A percentile compares a stretch with the other conserved stretches of the same genome.
Conservation (phyloP, 2,113 vertebrate genomes). For the Phrynocephalus versicolor region DNA sequence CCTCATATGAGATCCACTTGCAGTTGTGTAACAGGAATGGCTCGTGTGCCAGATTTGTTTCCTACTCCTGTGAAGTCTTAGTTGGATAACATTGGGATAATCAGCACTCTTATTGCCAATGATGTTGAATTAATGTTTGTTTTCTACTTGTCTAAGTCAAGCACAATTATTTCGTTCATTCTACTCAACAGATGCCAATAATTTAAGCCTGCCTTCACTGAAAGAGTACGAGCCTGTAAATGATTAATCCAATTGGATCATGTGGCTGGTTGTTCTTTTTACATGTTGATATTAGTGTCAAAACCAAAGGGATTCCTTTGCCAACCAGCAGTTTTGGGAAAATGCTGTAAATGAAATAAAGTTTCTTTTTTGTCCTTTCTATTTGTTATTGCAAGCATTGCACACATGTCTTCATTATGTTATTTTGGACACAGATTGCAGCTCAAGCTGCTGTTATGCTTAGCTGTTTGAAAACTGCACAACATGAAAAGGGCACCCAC, state of each 20-base stretch:
- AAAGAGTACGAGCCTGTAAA: slow-evolving; percentile 52
- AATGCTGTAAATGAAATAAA: too few species aligned
- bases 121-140: not conserved
- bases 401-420: not conserved
- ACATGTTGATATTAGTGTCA: rapidly evolving
- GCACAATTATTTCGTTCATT: not conserved
- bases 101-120: not conserved
- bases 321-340: not conserved
- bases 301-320: not conserved
- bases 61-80: not conserved
- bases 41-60: not conserved
- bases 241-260: slow-evolving; percentile 38
- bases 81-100: not conserved
- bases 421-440: slow-evolving; percentile 1
- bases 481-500: not conserved
- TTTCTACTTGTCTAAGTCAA: not conserved
- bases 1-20: not conserved
- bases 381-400: not conserved
- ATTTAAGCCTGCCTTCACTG: slow-evolving; percentile 42
- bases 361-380: not conserved
- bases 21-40: not conserved
- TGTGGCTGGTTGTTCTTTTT: not conserved
- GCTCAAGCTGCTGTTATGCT: not conserved
- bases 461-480: not conserved
- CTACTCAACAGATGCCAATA: slow-evolving; percentile 50